Percentiles rank a stretch among this genome's conserved stretches.
Conservation (phyloP, 2,113 vertebrate genomes). For the Mola mola region DNA sequence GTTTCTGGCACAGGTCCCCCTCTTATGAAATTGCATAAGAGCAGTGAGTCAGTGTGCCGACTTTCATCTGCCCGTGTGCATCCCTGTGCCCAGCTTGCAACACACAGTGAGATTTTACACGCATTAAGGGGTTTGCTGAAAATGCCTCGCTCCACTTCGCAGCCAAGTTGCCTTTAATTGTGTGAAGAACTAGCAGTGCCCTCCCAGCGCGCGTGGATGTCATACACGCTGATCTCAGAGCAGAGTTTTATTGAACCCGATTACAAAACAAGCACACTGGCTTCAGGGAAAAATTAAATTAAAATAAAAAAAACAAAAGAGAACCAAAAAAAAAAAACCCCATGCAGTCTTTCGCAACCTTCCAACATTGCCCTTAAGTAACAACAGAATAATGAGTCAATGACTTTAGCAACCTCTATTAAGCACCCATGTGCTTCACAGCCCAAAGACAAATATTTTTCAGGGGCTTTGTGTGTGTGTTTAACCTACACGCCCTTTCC, state of each 20-base stretch:
- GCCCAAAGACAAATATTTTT: background rate
- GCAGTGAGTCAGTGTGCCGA: slow-evolving; percentile 29
- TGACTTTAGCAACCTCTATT: slow-evolving; percentile 21
- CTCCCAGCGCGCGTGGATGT: slow-evolving; percentile 33
- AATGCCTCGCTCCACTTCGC: slow-evolving; percentile 32
- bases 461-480: background rate
- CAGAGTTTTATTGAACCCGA: slow-evolving; percentile 32
- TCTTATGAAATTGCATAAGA: slow-evolving; percentile 55
- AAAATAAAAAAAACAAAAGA: slow-evolving; percentile 36
- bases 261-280: slow-evolving; percentile 54
- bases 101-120: slow-evolving; percentile 52
- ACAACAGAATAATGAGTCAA: slow-evolving; percentile 43
- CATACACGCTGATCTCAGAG: slow-evolving; percentile 58
- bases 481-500: background rate
- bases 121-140: slow-evolving; percentile 45
- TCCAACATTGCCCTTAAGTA: slow-evolving; percentile 18
- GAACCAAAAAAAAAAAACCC: slow-evolving; percentile 20
- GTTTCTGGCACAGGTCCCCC: slow-evolving; percentile 27
- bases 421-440: background rate
- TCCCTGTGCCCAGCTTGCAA: slow-evolving; percentile 37
- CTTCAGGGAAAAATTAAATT: slow-evolving; percentile 10
- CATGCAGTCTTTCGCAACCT: slow-evolving; percentile 65
- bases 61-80: slow-evolving; percentile 54
- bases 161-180: slow-evolving; percentile 45
- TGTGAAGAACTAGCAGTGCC: slow-evolving; percentile 48